A percentile compares a stretch with the other conserved stretches of the same genome.
These are phyloP conservation scores for Kryptopterus vitreolus DNA, from an alignment of 2,797 vertebrate species.

Conservation along the genomic window DNA sequence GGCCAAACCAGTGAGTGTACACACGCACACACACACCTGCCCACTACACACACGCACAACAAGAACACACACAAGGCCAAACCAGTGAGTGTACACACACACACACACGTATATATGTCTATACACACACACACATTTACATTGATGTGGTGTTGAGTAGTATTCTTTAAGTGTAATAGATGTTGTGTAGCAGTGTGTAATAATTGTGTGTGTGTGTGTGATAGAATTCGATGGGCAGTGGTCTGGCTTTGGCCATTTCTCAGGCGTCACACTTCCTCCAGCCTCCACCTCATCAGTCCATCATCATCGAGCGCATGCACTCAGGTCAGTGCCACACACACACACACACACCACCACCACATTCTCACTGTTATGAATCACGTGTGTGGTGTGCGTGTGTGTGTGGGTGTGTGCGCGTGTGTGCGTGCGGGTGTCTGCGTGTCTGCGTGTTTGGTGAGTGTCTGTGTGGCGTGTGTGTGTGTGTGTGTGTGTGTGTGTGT, in stretches of 20 bases:
- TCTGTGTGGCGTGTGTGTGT: not conserved
- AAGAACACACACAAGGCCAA: slow-evolving; percentile 91
- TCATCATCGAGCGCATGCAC: slow-evolving; percentile 99
- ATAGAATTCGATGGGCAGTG: slow-evolving; percentile 91
- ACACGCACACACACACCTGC: too few relatives aligned
- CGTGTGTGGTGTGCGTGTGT: not conserved
- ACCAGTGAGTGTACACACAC: slow-evolving; percentile 76
- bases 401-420: too few relatives aligned
- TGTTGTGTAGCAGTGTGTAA: not conserved
- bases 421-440: too few relatives aligned
- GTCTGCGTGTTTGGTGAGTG: too few relatives aligned
- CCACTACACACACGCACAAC: slow-evolving; percentile 89
- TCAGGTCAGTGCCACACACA: slow-evolving; percentile 79
- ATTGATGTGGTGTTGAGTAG: not conserved
- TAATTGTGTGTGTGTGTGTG: slow-evolving; percentile 21
- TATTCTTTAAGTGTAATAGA: too few relatives aligned
- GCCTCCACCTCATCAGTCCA: slow-evolving; percentile 97
- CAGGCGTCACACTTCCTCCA: slow-evolving; percentile 98
- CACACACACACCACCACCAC: not conserved
- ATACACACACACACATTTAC: slow-evolving; percentile 72
- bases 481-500: not conserved
- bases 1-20: slow-evolving; percentile 84
- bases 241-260: slow-evolving; percentile 94
- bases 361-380: too few relatives aligned
- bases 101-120: not conserved